Conservation (phyloP, 1,140 invertebrate genomes). For the Ridgeia piscesae region DNA sequence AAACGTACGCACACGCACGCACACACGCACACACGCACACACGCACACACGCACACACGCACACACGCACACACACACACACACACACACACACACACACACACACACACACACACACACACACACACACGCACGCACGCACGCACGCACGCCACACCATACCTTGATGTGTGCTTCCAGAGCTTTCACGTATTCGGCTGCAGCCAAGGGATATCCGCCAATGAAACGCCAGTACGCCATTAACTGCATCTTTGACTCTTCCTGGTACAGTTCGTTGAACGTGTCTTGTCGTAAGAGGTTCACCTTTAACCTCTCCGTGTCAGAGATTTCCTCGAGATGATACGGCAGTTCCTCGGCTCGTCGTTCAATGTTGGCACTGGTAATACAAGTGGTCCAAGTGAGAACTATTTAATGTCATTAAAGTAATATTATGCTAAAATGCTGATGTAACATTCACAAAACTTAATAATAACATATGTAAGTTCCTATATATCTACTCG, state of each 20-base stretch:
- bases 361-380: background rate
- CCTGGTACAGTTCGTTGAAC: conserved; percentile 36
- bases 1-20: too few species aligned
- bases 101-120: too few species aligned
- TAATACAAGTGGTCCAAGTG: background rate
- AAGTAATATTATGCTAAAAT: background rate
- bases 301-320: conserved; percentile 35
- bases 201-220: conserved; percentile 37
- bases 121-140: too few species aligned
- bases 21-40: too few species aligned
- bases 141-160: background rate
- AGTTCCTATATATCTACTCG: background rate
- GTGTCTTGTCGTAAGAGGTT: background rate
- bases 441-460: background rate
- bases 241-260: conserved; percentile 34
- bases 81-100: too few species aligned
- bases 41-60: too few species aligned
- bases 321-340: conserved; percentile 32
- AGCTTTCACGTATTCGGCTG: conserved; percentile 30
- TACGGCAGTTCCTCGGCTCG: conserved; percentile 37
- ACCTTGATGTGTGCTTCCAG: conserved; percentile 31
- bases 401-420: background rate
- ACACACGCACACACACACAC: too few species aligned
- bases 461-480: background rate
- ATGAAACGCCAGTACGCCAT: conserved; percentile 40